phyloP scores from a whole-genome alignment of 2,888 invertebrate species.

The Stenoptilia bipunctidactyla region DNA sequence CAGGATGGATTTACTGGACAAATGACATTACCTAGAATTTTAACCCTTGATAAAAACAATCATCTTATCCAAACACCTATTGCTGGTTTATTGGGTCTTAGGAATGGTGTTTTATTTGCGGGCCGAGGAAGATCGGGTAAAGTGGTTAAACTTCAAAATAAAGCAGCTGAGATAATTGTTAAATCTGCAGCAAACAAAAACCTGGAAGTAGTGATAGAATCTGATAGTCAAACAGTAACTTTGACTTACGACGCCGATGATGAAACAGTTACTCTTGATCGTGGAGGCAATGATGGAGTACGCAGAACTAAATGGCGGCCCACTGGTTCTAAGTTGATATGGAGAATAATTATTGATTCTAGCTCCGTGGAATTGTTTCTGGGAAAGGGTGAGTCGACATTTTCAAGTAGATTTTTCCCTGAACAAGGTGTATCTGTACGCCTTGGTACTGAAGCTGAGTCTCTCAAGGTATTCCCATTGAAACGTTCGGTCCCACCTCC shows the following conservation, averaged over 20 bases:
- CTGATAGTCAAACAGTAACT: constrained; percentile 21
- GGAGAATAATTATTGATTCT: constrained; percentile 34
- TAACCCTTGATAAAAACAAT: constrained; percentile 28
- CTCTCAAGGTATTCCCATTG: too few species aligned
- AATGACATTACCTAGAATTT: constrained; percentile 41
- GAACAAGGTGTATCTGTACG: constrained; percentile 14
- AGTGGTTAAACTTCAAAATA: constrained; percentile 23
- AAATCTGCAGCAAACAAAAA: constrained; percentile 17
- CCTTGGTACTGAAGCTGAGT: too few species aligned
- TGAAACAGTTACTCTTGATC: constrained; percentile 32
- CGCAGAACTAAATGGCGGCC: constrained; percentile 40
- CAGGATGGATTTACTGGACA: constrained; percentile 47
- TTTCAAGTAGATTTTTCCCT: constrained; percentile 43
- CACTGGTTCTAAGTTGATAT: constrained; percentile 15
- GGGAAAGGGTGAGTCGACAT: constrained; percentile 38
- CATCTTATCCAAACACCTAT: constrained; percentile 37
- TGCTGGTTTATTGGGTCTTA: constrained; percentile 20
- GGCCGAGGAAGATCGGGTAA: constrained; percentile 17
- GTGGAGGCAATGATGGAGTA: constrained; percentile 39
- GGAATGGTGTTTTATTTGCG: constrained; percentile 17
- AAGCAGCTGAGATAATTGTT: constrained; percentile 35
- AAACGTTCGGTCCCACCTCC: too few species aligned
- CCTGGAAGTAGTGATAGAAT: constrained; percentile 30
- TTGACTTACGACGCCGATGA: constrained; percentile 26
- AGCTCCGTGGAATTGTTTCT: constrained; percentile 44